phyloP scores from a whole-genome alignment of 2,888 invertebrate genomes.

The Ochropleura leucogaster region DNA sequence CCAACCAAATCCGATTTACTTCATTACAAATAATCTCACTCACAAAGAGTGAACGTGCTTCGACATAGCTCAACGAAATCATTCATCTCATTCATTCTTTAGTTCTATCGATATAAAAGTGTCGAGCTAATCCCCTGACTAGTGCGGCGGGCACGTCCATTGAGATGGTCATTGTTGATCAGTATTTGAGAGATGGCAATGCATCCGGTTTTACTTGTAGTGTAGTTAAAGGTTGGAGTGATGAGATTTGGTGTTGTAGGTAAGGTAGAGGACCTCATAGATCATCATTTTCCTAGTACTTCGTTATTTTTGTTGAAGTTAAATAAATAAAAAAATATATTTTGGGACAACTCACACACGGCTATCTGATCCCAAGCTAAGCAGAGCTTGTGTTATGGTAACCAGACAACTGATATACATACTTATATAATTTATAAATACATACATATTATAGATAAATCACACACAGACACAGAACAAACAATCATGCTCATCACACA shows the following conservation, averaged over 20 bases:
- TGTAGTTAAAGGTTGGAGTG: slow-evolving; percentile 17
- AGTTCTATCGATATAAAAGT: slow-evolving; percentile 60
- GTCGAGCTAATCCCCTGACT: slow-evolving; percentile 64
- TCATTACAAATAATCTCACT: slow-evolving; percentile 41
- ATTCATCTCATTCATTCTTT: slow-evolving; percentile 43
- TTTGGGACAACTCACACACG: too few species aligned
- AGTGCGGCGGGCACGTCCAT: slow-evolving; percentile 54
- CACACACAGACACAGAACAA: too few species aligned
- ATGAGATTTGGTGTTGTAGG: slow-evolving; percentile 15
- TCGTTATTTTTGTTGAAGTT: too few species aligned
- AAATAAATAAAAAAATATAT: too few species aligned
- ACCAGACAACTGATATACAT: too few species aligned
- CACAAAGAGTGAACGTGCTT: slow-evolving; percentile 52
- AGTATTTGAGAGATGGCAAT: slow-evolving; percentile 54
- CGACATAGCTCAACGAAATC: slow-evolving; percentile 42
- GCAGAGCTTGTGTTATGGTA: too few species aligned
- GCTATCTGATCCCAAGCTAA: too few species aligned
- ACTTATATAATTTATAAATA: too few species aligned
- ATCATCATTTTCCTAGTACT: too few species aligned
- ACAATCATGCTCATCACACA: too few species aligned
- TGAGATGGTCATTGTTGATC: slow-evolving; percentile 56
- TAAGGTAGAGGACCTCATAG: background rate
- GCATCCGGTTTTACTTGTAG: slow-evolving; percentile 61
- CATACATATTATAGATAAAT: too few species aligned
- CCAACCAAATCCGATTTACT: slow-evolving; percentile 49